These are phyloP conservation scores for Hydrophis major DNA, from an alignment of 2,797 vertebrate species.

Conservation along the genomic window DNA sequence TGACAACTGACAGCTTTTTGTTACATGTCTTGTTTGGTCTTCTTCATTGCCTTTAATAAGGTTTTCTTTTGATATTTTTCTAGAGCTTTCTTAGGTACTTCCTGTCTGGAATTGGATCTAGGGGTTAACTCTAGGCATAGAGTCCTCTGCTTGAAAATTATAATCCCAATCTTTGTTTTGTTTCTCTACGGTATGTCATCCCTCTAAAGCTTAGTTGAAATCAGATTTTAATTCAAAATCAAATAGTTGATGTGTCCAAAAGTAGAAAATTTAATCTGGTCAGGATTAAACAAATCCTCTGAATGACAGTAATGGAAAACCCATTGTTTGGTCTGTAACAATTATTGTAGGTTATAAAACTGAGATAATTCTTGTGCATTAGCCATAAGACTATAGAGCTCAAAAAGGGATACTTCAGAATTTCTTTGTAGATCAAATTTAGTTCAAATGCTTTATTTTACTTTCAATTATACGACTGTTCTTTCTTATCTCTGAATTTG, in stretches of 20 bases:
- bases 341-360: constrained; percentile 26
- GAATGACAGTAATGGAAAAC: background rate
- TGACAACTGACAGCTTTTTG: constrained; percentile 56
- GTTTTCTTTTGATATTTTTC: background rate
- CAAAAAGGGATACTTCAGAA: background rate
- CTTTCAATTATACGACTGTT: background rate
- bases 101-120: constrained; percentile 10
- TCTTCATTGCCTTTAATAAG: constrained; percentile 2
- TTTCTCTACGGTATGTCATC: background rate
- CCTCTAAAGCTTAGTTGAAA: background rate
- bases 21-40: constrained; percentile 41
- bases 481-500: background rate
- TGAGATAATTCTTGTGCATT: constrained; percentile 7
- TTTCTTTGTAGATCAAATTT: background rate
- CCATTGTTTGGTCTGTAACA: constrained; percentile 7
- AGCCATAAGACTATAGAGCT: background rate
- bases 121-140: accelerated
- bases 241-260: background rate
- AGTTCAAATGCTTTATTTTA: background rate
- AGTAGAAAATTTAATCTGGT: background rate
- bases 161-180: background rate
- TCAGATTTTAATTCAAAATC: constrained; percentile 17
- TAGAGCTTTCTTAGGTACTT: background rate
- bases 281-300: constrained; percentile 20
- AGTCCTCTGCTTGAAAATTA: constrained; percentile 4